Conservation (phyloP, 2,888 invertebrate species). For the Watsonalla cultraria region DNA sequence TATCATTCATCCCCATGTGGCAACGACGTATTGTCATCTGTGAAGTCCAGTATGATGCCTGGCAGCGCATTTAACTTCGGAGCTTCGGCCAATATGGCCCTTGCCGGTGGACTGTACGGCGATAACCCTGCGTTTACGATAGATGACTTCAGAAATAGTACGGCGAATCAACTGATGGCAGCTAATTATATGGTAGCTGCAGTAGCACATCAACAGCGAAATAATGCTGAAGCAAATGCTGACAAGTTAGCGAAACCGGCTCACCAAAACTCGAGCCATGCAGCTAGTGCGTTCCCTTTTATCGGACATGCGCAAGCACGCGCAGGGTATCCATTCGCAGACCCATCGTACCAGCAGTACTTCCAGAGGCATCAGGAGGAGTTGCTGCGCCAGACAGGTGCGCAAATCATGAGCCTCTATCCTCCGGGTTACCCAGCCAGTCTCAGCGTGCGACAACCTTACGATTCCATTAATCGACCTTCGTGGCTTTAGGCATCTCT, state of each 20-base stretch:
- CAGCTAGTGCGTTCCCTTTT: slow-evolving; percentile 77
- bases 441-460: slow-evolving; percentile 85
- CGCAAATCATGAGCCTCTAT: slow-evolving; percentile 81
- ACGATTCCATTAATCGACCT: slow-evolving; percentile 83
- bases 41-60: slow-evolving; percentile 82
- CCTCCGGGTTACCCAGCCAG: slow-evolving; percentile 81
- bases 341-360: slow-evolving; percentile 85
- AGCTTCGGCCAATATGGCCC: slow-evolving; percentile 80
- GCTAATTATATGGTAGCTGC: slow-evolving; percentile 73
- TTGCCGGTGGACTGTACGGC: slow-evolving; percentile 77
- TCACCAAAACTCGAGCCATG: slow-evolving; percentile 63
- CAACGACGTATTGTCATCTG: slow-evolving; percentile 56
- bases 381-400: slow-evolving; percentile 77
- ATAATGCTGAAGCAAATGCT: slow-evolving; percentile 42
- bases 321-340: slow-evolving; percentile 80
- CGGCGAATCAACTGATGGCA: slow-evolving; percentile 81
- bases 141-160: slow-evolving; percentile 82
- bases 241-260: slow-evolving; percentile 71
- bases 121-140: slow-evolving; percentile 83
- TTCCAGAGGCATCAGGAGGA: slow-evolving; percentile 81
- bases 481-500: slow-evolving; percentile 80
- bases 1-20: slow-evolving; percentile 81
- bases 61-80: slow-evolving; percentile 93
- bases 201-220: slow-evolving; percentile 66
- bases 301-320: slow-evolving; percentile 79